Base-by-base conservation (phyloP, 2,888 invertebrate species). In the Charanyca ferruginea region DNA sequence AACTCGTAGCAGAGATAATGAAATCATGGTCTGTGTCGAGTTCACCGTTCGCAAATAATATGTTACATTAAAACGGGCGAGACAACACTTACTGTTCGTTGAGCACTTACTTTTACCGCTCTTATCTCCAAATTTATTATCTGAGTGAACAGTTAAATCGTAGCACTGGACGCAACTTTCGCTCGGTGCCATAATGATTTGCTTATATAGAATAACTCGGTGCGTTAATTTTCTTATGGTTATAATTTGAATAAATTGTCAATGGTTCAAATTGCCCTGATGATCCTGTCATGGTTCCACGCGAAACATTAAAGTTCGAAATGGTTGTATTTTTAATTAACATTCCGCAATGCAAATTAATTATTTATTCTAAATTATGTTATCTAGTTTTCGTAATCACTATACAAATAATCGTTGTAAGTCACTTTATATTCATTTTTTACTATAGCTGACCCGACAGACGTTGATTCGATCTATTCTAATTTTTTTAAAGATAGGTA, bases 61-160 rank as follows among this genome's bases (percentile, higher is more conserved):
- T 74, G 70, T 73, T 74, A 65, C 67, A 71, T 68, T 72, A 73
- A 73, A 77, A 72, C 71, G 66, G 63, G 1, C 69, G 75, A 73
- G 80, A 80, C 79, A 70, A 63, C 71, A 63, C 62, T 80, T 64
- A 72, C 66, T 58, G 57, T 18, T 66, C 49, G 65, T 20, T 28
- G 62, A 52, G 77, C 70, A 72, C 70, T 80, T 76, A 85, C 85
- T 87, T 87, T 88, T 87, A 89, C 87, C 80, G 72, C 58, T 73
- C 83, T 88, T 88, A 89, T 87, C 85, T 87, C 70, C 75, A 77
- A 87, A 86, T 84, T 83, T 84, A 84, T 86, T 86, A 87, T 84
- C 85, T 79, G 75, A 77, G 75, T 79, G 75, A 85, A 84, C 85
- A 79, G 88, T 89, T 87, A 83, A 83, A 74, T 75, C 72, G 77